Percentiles rank a stretch among this genome's conserved stretches.
Evolutionary conservation across 1,140 invertebrate species (phyloP).

Genomic region (Nilaparvata lugens): DNA sequence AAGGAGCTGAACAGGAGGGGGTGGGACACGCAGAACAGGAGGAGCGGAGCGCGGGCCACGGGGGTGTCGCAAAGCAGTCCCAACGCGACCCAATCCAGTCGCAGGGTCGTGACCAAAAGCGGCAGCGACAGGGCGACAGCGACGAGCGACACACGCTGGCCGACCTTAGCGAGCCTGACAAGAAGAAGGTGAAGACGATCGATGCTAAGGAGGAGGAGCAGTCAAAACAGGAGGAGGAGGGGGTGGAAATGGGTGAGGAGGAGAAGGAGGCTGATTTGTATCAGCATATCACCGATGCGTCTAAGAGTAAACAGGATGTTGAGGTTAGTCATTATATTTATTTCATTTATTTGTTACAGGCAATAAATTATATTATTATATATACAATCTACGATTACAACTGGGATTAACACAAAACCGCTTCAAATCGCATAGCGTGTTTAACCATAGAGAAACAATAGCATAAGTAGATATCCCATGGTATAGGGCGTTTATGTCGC

Average conservation of each 20-base stretch:
- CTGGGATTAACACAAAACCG: too few species aligned
- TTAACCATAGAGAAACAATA: too few species aligned
- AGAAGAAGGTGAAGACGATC: constrained; percentile 52
- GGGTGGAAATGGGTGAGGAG: constrained; percentile 39
- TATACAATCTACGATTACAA: too few species aligned
- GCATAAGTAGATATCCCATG: too few species aligned
- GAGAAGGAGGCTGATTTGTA: constrained; percentile 52
- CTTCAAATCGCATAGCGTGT: too few species aligned
- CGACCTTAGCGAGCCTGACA: constrained; percentile 45
- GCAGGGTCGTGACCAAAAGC: constrained; percentile 30
- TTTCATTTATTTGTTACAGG: too few species aligned
- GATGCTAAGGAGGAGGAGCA: constrained; percentile 35
- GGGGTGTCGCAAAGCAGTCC: constrained; percentile 32
- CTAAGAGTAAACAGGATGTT: constrained; percentile 41
- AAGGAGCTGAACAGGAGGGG: constrained; percentile 12
- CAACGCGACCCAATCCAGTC: constrained; percentile 28
- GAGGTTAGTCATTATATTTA: too few species aligned
- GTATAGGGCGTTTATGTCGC: too few species aligned
- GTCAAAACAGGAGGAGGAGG: constrained; percentile 40
- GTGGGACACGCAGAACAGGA: constrained; percentile 39
- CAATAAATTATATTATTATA: too few species aligned
- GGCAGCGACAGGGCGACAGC: constrained; percentile 45
- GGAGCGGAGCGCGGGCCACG: constrained; percentile 30
- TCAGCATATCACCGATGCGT: constrained; percentile 76
- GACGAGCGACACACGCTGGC: constrained; percentile 51